phyloP scores from a whole-genome alignment of 2,113 vertebrate genomes.

The Ageneiosus marmoratus region DNA sequence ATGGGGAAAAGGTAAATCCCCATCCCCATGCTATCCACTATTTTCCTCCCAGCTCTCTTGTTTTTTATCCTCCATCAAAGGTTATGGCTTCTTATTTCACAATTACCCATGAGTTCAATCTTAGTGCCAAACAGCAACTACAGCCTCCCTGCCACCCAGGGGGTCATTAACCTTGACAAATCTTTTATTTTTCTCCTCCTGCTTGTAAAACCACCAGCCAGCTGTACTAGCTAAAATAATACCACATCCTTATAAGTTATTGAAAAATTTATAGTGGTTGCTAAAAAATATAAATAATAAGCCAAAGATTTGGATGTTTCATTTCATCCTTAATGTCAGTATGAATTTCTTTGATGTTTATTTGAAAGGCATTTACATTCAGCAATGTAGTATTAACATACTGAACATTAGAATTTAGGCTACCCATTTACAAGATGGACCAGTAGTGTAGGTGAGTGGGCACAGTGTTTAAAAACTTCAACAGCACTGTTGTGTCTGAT shows the following conservation, averaged over 20 bases:
- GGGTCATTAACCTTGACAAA: slow-evolving; percentile 28
- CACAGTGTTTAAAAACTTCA: too few relatives aligned
- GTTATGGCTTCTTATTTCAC: neutral
- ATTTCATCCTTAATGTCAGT: neutral
- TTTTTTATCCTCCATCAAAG: neutral
- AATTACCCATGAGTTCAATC: neutral
- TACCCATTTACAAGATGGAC: too few relatives aligned
- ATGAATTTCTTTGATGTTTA: neutral
- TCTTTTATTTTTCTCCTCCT: slow-evolving; percentile 1
- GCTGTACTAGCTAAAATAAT: neutral
- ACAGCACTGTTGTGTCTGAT: too few relatives aligned
- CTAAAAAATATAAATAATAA: neutral
- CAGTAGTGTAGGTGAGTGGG: too few relatives aligned
- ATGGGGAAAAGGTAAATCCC: neutral
- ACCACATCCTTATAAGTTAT: neutral
- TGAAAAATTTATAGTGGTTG: neutral
- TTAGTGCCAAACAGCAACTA: neutral
- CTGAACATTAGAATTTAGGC: neutral
- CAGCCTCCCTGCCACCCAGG: neutral
- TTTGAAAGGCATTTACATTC: neutral
- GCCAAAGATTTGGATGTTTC: neutral
- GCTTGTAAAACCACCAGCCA: neutral
- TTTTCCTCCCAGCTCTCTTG: neutral
- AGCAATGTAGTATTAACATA: neutral
- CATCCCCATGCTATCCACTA: neutral